phyloP scores from a whole-genome alignment of 2,797 vertebrate species.

The Sebastes vulpes region DNA sequence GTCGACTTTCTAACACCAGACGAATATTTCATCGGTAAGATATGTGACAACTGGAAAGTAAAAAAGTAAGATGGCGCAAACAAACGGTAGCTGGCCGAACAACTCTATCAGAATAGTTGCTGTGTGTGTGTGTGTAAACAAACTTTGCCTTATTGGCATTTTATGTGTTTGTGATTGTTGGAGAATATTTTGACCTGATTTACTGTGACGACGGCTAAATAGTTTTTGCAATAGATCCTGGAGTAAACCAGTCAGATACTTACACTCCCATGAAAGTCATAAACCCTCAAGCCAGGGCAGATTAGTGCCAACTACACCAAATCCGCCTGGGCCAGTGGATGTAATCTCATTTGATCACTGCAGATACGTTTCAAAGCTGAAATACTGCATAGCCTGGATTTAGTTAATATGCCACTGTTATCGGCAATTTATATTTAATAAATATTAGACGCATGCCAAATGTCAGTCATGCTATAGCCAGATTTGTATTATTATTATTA shows the following conservation, averaged over 20 bases:
- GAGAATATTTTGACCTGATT: constrained; percentile 36
- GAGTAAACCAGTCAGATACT: constrained; percentile 72
- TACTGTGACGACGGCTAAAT: constrained; percentile 63
- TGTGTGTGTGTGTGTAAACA: background rate
- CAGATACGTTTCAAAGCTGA: constrained; percentile 84
- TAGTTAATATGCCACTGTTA: constrained; percentile 59
- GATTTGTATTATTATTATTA: background rate
- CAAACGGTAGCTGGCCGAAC: constrained; percentile 14
- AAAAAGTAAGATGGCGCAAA: constrained; percentile 52
- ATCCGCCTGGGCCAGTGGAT: constrained; percentile 85
- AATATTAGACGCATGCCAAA: background rate
- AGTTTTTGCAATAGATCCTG: constrained; percentile 64
- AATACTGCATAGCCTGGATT: constrained; percentile 56
- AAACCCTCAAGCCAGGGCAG: constrained; percentile 85
- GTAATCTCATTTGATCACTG: constrained; percentile 89
- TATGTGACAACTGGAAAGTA: constrained; percentile 33
- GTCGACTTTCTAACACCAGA: constrained; percentile 58
- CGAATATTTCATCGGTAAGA: constrained; percentile 61
- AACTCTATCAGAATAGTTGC: background rate
- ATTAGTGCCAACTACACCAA: constrained; percentile 89
- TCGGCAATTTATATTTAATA: background rate
- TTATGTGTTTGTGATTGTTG: background rate
- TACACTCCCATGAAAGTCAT: constrained; percentile 74
- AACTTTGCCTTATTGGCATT: constrained; percentile 28
- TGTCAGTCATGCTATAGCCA: background rate